Conservation (phyloP, 2,888 invertebrate genomes). For the Spodoptera exigua region DNA sequence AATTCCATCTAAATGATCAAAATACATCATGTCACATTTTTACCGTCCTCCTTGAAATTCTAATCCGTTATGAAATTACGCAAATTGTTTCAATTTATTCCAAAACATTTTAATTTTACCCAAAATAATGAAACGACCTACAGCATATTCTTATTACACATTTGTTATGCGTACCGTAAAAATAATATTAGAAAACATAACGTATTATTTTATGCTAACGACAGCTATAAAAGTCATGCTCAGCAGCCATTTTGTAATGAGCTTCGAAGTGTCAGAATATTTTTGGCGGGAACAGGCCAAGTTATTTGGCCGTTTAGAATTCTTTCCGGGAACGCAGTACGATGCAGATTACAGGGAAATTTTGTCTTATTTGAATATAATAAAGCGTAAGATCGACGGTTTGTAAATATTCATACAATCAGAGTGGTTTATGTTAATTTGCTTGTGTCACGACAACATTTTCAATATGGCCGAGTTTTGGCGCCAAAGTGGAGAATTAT, state of each 20-base stretch:
- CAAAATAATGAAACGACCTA: constrained; percentile 42
- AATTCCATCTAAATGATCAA: constrained; percentile 38
- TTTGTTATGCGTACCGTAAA: constrained; percentile 46
- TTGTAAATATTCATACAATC: constrained; percentile 65
- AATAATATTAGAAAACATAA: constrained; percentile 49
- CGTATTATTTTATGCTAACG: constrained; percentile 56
- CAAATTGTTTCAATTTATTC: constrained; percentile 35
- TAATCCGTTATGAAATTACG: constrained; percentile 51
- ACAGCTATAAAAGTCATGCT: constrained; percentile 39
- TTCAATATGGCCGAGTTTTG: constrained; percentile 61
- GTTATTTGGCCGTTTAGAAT: constrained; percentile 41
- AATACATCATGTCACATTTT: constrained; percentile 49
- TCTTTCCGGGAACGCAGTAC: constrained; percentile 35
- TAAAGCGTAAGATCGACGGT: constrained; percentile 56
- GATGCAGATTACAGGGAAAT: constrained; percentile 58
- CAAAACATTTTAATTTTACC: constrained; percentile 43
- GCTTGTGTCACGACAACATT: constrained; percentile 54
- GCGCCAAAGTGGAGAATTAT: constrained; percentile 55
- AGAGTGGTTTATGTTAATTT: constrained; percentile 61
- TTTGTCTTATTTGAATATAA: constrained; percentile 65
- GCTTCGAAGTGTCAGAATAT: constrained; percentile 14
- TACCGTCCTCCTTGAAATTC: constrained; percentile 32
- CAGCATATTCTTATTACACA: constrained; percentile 39
- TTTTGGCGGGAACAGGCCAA: constrained; percentile 5
- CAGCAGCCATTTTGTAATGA: constrained; percentile 26